A percentile compares a stretch with the other conserved stretches of the same genome.
Conservation (phyloP, 2,888 invertebrate genomes). For the Campoplex nolae region DNA sequence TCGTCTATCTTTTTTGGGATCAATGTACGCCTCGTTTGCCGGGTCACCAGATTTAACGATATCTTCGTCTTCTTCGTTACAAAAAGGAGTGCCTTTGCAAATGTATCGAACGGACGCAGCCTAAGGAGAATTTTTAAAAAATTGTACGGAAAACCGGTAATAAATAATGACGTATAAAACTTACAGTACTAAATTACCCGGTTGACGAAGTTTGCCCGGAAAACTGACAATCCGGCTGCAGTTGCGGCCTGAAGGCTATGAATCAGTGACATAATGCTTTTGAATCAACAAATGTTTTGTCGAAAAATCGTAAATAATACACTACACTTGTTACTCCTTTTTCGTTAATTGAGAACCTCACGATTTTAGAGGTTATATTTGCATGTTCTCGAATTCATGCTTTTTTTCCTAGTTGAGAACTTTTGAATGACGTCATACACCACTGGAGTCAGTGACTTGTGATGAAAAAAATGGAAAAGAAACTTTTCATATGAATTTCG, state of each 20-base stretch:
- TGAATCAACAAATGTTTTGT: not conserved
- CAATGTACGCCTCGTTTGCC: constrained; percentile 76
- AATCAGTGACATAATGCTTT: constrained; percentile 72
- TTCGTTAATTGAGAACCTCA: constrained; percentile 20
- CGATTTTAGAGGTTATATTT: constrained; percentile 29
- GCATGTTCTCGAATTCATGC: constrained; percentile 22
- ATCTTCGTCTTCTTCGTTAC: constrained; percentile 34
- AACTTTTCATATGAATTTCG: not conserved
- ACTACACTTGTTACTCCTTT: not conserved
- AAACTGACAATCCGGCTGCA: constrained; percentile 41
- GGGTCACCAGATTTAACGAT: constrained; percentile 13
- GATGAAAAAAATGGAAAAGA: not conserved
- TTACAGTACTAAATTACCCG: constrained; percentile 72
- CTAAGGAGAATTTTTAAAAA: constrained; percentile 64
- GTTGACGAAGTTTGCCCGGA: constrained; percentile 68
- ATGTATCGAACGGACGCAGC: constrained; percentile 70
- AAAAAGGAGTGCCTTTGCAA: constrained; percentile 54
- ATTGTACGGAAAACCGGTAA: not conserved
- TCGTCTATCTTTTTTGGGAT: constrained; percentile 88
- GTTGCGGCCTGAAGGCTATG: constrained; percentile 69
- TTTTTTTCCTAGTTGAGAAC: constrained; percentile 30
- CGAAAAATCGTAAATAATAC: not conserved
- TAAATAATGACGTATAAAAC: constrained; percentile 10
- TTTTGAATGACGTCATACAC: constrained; percentile 34
- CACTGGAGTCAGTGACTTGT: constrained; percentile 6